These are phyloP conservation scores for Temnopleurus reevesii DNA, from an alignment of 53 echinoderm and acorn worm species.

Conservation along the genomic window DNA sequence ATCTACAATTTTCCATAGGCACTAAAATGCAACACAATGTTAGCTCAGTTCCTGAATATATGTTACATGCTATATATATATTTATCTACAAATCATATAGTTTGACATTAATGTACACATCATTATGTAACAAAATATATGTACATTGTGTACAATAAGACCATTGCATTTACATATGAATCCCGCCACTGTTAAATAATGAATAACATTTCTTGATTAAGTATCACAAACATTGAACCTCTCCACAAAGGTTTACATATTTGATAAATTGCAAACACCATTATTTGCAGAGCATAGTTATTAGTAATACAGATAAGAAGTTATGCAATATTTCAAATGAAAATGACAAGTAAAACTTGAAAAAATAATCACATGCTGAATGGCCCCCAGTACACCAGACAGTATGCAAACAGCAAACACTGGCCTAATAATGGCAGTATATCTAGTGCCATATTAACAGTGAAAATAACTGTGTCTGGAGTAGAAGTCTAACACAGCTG, in stretches of 20 bases:
- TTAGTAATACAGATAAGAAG: no score
- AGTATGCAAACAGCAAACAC: no score
- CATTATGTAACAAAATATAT: neutral
- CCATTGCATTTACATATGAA: constrained; percentile 5
- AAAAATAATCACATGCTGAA: no score
- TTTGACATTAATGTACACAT: constrained; percentile 13
- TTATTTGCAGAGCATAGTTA: neutral
- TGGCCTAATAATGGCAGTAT: no score
- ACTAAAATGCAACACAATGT: constrained; percentile 15
- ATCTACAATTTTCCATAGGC: neutral
- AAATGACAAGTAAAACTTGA: no score
- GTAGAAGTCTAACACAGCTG: no score
- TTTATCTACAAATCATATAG: neutral
- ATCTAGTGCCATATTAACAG: no score
- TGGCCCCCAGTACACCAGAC: no score
- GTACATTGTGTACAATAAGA: neutral
- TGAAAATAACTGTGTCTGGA: no score
- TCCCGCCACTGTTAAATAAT: neutral
- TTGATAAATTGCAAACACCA: neutral
- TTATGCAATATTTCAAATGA: no score
- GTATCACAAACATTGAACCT: neutral
- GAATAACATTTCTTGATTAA: neutral
- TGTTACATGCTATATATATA: neutral
- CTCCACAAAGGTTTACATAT: no score
- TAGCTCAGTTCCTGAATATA: neutral